A percentile compares a stretch with the other conserved stretches of the same genome.
Evolutionary conservation across 2,888 invertebrate species (phyloP).

Genomic region (Pheosia tremula): DNA sequence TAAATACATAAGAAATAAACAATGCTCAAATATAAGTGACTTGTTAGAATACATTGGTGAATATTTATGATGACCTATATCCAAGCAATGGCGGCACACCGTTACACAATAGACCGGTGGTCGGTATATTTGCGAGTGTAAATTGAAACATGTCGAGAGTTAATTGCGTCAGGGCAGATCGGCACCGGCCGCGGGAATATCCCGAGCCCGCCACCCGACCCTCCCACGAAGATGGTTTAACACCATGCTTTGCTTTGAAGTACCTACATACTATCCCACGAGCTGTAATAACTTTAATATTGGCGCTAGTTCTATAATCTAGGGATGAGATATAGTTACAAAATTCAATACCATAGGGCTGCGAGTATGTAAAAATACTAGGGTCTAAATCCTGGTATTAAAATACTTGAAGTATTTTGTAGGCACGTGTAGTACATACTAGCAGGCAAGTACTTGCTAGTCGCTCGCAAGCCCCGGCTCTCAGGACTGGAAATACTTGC

Average conservation of each 20-base stretch:
- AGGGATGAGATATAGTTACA: no score
- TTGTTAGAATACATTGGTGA: slow-evolving; percentile 14
- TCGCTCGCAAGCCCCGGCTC: no score
- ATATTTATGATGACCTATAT: slow-evolving; percentile 49
- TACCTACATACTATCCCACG: background rate
- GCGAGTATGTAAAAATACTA: no score
- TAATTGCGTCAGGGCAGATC: slow-evolving; percentile 73
- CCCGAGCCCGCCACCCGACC: slow-evolving; percentile 53
- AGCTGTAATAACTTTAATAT: no score
- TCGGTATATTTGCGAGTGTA: slow-evolving; percentile 77
- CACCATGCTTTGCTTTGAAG: slow-evolving; percentile 26
- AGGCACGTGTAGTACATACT: no score
- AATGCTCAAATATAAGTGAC: background rate
- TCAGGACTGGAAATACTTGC: no score
- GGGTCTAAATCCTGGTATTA: no score
- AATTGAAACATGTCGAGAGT: slow-evolving; percentile 81
- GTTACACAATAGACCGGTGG: slow-evolving; percentile 50
- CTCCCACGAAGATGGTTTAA: slow-evolving; percentile 32
- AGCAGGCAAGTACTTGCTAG: no score
- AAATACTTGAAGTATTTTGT: no score
- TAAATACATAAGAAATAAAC: background rate
- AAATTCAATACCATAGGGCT: no score
- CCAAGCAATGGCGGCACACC: slow-evolving; percentile 33
- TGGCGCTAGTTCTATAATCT: no score
- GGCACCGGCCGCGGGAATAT: slow-evolving; percentile 55